Conservation (phyloP, 2,113 vertebrate species). For the Ploceus nigricollis region DNA sequence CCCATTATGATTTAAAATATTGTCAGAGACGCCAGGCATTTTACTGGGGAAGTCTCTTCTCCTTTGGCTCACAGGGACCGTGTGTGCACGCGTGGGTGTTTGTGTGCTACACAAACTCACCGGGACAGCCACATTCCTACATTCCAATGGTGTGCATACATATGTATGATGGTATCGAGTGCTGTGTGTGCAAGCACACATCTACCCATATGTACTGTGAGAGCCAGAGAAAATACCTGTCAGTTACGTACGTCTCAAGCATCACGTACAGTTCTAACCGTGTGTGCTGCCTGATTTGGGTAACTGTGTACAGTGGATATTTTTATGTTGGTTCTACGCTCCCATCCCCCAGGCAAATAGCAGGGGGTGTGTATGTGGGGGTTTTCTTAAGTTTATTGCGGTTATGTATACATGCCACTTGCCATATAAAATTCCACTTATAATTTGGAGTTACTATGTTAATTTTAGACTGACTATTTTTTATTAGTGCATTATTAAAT, state of each 20-base stretch:
- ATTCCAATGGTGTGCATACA: not conserved
- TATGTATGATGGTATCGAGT: not conserved
- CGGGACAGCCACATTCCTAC: not conserved
- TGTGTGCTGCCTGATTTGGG: not conserved
- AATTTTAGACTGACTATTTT: not conserved
- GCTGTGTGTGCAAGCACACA: not conserved
- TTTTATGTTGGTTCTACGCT: not conserved
- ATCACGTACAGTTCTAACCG: accelerated
- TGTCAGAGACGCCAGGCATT: constrained; percentile 59
- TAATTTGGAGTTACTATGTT: not conserved
- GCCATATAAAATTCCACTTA: not conserved
- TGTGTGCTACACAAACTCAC: not conserved
- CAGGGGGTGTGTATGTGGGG: not conserved
- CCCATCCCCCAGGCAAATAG: not conserved
- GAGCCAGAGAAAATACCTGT: not conserved
- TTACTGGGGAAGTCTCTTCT: constrained; percentile 60
- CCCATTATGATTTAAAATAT: constrained; percentile 73
- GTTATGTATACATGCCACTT: not conserved
- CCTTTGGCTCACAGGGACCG: not conserved
- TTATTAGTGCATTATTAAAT: constrained; percentile 48
- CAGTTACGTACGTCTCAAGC: accelerated
- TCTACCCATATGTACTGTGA: not conserved
- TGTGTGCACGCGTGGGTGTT: not conserved
- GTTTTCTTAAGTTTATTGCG: not conserved
- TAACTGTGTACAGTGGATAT: not conserved